Evolutionary conservation across 2,888 invertebrate genomes (phyloP).

Genomic region (Myathropa florea): DNA sequence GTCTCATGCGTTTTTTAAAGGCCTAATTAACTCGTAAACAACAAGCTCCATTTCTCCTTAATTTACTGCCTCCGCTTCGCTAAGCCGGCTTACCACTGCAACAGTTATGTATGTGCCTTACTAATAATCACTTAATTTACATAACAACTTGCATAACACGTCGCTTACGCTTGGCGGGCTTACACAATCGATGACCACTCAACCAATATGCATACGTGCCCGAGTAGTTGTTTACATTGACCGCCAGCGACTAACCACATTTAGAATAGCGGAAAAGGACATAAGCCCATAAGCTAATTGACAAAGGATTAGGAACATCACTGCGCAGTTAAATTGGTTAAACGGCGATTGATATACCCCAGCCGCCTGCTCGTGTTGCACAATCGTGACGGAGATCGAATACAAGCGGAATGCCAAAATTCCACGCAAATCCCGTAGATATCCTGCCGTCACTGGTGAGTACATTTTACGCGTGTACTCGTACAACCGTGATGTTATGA

Average conservation of each 20-base stretch:
- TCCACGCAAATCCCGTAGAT: neutral
- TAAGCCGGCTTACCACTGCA: neutral
- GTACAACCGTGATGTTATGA: neutral
- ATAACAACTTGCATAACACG: conserved; percentile 10
- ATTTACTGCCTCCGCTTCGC: neutral
- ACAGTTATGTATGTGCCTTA: neutral
- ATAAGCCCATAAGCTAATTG: conserved; percentile 54
- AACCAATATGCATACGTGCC: neutral
- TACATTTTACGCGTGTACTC: neutral
- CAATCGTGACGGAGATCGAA: neutral
- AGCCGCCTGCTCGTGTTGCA: neutral
- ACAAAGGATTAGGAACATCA: conserved; percentile 30
- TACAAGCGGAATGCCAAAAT: neutral
- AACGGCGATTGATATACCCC: conserved; percentile 24
- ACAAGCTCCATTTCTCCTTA: neutral
- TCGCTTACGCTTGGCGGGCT: neutral
- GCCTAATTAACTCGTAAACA: neutral
- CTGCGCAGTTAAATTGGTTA: conserved; percentile 29
- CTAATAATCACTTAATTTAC: conserved; percentile 22
- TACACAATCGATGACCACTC: conserved; percentile 1
- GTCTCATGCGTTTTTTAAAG: too few species aligned
- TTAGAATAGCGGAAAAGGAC: conserved; percentile 15
- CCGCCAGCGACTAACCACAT: conserved; percentile 45
- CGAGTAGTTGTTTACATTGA: conserved; percentile 26
- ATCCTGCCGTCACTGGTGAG: neutral